Evolutionary conservation across 1,140 invertebrate genomes (phyloP).

Genomic region (Drosophila burlai): DNA sequence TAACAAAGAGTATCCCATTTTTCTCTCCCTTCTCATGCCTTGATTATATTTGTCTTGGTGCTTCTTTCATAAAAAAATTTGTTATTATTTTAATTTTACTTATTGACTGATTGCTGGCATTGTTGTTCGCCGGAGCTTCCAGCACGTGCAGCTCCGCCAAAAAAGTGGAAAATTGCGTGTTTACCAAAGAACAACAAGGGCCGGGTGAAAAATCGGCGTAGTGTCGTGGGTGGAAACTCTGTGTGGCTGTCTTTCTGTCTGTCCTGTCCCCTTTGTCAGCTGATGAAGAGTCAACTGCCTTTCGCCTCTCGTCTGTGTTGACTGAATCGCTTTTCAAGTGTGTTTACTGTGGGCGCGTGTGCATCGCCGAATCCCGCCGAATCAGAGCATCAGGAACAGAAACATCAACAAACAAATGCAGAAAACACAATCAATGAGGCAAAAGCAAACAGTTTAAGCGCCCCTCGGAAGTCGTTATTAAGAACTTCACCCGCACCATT

Average conservation of each 20-base stretch:
- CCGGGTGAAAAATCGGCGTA: slow-evolving; percentile 4
- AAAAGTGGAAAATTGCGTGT: slow-evolving; percentile 75
- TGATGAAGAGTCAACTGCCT: slow-evolving; percentile 29
- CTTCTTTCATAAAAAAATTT: slow-evolving; percentile 60
- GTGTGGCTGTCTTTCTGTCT: neutral
- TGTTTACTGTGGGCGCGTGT: slow-evolving; percentile 76
- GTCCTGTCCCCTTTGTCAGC: neutral
- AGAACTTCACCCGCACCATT: slow-evolving; percentile 42
- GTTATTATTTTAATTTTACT: slow-evolving; percentile 81
- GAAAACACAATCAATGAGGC: slow-evolving; percentile 73
- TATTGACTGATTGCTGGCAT: slow-evolving; percentile 61
- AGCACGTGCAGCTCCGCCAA: slow-evolving; percentile 36
- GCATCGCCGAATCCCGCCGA: slow-evolving; percentile 16
- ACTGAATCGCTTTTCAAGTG: slow-evolving; percentile 60
- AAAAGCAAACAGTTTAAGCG: slow-evolving; percentile 79
- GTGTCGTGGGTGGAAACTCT: slow-evolving; percentile 8
- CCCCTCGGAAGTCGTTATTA: slow-evolving; percentile 65
- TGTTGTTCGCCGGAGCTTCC: slow-evolving; percentile 23
- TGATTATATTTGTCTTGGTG: slow-evolving; percentile 58
- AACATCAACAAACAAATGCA: slow-evolving; percentile 36
- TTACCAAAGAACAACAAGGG: slow-evolving; percentile 65
- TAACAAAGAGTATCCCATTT: neutral
- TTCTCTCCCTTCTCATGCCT: slow-evolving; percentile 1
- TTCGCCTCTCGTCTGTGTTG: slow-evolving; percentile 28
- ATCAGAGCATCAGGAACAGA: slow-evolving; percentile 14